Base-by-base conservation (phyloP, 2,797 vertebrate genomes). In the Linurgus olivaceus region DNA sequence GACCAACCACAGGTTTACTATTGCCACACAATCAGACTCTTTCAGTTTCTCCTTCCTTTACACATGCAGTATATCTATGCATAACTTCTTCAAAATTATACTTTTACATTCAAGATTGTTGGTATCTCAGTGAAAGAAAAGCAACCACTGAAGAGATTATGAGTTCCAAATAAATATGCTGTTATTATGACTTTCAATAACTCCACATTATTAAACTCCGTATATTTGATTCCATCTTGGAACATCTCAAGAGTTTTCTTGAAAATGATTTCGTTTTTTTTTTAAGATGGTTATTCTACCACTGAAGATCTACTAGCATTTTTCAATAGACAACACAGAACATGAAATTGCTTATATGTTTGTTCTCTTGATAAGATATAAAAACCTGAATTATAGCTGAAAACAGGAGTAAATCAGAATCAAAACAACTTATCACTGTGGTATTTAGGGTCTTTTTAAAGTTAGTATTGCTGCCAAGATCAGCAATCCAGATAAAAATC, bases 321-420 rank as follows among this genome's bases (percentile, higher is more conserved):
- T 85, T 95, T 28, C 35, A 26, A 28, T 11, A 94, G 55, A 77
- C n/a, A 89, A 44, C n/a, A 86, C 4, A 88, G 28, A 89, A 14
- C 15, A 74, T 40, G 70, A 59, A 44, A 90, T 5, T 82, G 21
- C 24, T 73, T 50, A 10, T 25, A 86, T 18, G 35, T 67, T 76
- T 86, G 29, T 25, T 52, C n/a, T 63, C 55, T 78, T 58, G 38
- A 80, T 88, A 38, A 76, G 17, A 63, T 24, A 92, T 42, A 71
- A 86, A 79, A 95, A 85, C 1, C 18, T 70, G 48, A 89, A 33
- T 24, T 70, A 55, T 17, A 86, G 57, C 73, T 79, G 54, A 92
- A 89, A 87, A 80, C 33, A 88, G 28, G 93, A 89, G n/a, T 63
- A 54, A 78, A 88, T 51, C 61, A 52, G 48, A 96, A 86, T 44